Base-by-base conservation (phyloP, 1,140 invertebrate genomes). In the Aphaenogaster rudis region DNA sequence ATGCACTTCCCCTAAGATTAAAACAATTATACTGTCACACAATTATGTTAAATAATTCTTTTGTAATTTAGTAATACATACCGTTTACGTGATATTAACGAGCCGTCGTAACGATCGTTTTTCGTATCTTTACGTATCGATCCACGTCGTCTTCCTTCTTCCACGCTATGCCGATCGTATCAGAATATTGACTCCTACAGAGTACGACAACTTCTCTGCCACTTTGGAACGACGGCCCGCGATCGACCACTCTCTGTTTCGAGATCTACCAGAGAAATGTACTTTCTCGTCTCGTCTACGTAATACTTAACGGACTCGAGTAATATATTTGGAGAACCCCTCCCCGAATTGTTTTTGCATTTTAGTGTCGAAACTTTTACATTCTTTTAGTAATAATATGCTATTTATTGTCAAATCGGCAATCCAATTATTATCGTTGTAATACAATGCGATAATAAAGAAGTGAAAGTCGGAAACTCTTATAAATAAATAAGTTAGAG, bases 251-350 rank as follows among this genome's bases (percentile, higher is more conserved):
- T 93, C 88, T 91, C 89, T 81, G 77, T 84, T 84, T 82, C 90
- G 42, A 91, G 88, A 91, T 90, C 79, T 74, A 90, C 88, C 61
- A 78, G 90, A 93, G 93, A 94, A 94, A 94, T 94, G 90, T 90
- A 88, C 93, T 94, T 94, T 94, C 93, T 92, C 93, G 88, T 88
- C 86, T 69, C 72, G 91, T 84, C 93, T 90, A 93, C 91, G 92
- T 94, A 94, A 94, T 92, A 91, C 91, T 88, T 90, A 86, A 36
- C 67, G 57, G 81, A 33, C 82, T 89, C 78, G 64, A 66, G 45
- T 88, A 86, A 87, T 63, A 11, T 39, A 63, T 45, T 86, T 21
- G 61, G 7, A 81, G 45, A 57, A 57, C 33, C 57, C 57, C 79
- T 71, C 13, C 67, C 63, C 15, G 15, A 63, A 28, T n/a, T 50